phyloP scores from a whole-genome alignment of 2,888 invertebrate genomes.

The Crocallis elinguaria region DNA sequence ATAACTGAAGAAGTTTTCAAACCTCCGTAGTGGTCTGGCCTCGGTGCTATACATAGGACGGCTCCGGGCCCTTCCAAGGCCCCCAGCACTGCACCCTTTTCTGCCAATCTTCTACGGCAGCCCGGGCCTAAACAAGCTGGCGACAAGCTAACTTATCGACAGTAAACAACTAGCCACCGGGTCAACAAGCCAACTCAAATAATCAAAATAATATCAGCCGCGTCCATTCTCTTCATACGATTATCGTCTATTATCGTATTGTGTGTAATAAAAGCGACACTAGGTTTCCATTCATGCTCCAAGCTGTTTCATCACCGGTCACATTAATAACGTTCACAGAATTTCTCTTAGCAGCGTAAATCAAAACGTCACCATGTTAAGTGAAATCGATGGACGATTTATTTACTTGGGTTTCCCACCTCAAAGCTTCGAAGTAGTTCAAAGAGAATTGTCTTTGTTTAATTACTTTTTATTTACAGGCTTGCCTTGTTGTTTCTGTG shows the following conservation, averaged over 20 bases:
- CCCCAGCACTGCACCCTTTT: too few relatives aligned
- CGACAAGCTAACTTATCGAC: too few relatives aligned
- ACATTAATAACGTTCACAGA: slow-evolving; percentile 11
- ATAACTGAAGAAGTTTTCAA: too few relatives aligned
- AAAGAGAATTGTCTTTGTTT: background rate
- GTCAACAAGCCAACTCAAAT: too few relatives aligned
- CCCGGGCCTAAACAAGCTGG: too few relatives aligned
- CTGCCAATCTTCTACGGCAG: too few relatives aligned
- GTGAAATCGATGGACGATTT: slow-evolving; percentile 24
- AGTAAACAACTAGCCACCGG: too few relatives aligned
- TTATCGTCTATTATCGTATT: background rate
- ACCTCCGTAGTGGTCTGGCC: too few relatives aligned
- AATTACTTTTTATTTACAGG: background rate
- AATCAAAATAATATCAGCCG: too few relatives aligned
- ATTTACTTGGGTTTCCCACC: slow-evolving; percentile 21
- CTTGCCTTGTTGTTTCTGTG: background rate
- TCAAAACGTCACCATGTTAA: slow-evolving; percentile 17
- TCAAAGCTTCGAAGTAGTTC: background rate
- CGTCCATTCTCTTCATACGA: background rate
- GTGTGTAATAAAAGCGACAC: background rate
- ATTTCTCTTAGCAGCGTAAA: slow-evolving; percentile 23
- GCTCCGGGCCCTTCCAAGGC: too few relatives aligned
- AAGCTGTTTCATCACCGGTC: slow-evolving; percentile 8
- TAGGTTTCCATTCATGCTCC: background rate
- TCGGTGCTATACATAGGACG: too few relatives aligned